Conservation (phyloP, 2,113 vertebrate species). For the Arvicanthis niloticus region DNA sequence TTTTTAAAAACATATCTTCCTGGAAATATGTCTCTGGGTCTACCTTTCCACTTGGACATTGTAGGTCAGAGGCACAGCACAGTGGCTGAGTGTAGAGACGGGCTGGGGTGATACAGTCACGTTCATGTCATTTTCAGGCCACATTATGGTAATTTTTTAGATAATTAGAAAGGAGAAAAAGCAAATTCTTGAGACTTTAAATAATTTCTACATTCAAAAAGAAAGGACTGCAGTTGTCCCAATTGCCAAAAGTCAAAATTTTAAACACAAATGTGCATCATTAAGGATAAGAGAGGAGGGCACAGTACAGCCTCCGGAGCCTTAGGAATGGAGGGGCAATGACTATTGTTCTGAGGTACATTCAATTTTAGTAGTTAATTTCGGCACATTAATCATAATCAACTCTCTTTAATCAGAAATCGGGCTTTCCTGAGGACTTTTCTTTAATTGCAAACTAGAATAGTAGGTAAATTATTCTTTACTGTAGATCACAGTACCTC, state of each 20-base stretch:
- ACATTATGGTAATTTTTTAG: constrained; percentile 15
- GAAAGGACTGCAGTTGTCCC: neutral
- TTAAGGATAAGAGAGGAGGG: constrained; percentile 28
- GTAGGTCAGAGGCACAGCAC: neutral
- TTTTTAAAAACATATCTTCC: neutral
- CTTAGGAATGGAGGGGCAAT: constrained; percentile 44
- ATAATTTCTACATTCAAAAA: constrained; percentile 46
- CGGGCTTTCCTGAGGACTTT: constrained; percentile 79
- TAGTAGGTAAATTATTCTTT: constrained; percentile 67
- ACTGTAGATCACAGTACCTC: constrained; percentile 69
- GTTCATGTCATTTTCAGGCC: neutral
- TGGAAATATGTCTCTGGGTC: neutral
- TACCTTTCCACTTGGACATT: neutral
- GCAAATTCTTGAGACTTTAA: neutral
- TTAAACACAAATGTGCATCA: constrained; percentile 49
- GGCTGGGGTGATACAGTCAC: neutral
- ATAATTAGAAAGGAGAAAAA: constrained; percentile 11
- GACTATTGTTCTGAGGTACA: constrained; percentile 54
- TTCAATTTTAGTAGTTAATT: constrained; percentile 70
- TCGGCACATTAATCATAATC: constrained; percentile 79
- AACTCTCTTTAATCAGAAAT: constrained; percentile 80
- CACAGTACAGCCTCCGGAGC: constrained; percentile 54
- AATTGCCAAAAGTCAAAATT: constrained; percentile 33
- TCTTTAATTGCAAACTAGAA: constrained; percentile 74
- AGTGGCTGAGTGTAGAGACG: neutral